Percentiles rank a stretch among this genome's conserved stretches.
phyloP scores from a whole-genome alignment of 2,113 vertebrate genomes.

The Hemibagrus wyckioides region DNA sequence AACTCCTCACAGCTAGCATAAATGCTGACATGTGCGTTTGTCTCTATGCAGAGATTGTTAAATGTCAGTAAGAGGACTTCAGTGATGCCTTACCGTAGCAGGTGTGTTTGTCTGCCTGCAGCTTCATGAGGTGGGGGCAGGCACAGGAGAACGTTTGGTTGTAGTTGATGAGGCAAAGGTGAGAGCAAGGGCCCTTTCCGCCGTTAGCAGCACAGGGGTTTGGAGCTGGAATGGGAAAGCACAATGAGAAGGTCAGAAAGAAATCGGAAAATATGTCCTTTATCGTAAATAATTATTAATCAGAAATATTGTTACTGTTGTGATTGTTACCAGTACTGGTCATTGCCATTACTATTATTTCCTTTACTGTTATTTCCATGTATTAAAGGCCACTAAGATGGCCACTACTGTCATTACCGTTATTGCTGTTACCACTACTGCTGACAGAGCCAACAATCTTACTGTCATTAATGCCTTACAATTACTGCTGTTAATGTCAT shows the following conservation, averaged over 20 bases:
- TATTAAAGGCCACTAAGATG: too few relatives aligned
- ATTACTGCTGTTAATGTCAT: not conserved
- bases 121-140: constrained; percentile 97
- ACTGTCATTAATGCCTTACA: too few relatives aligned
- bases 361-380: not conserved
- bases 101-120: constrained; percentile 84
- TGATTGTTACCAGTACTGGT: not conserved
- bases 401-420: not conserved
- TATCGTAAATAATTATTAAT: not conserved
- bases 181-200: constrained; percentile 88
- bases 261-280: not conserved
- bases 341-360: not conserved
- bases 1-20: not conserved
- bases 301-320: not conserved
- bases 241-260: not conserved
- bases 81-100: constrained; percentile 83
- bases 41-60: too few relatives aligned
- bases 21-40: not conserved
- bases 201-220: constrained; percentile 88
- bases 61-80: not conserved
- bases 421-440: not conserved
- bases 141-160: constrained; percentile 92
- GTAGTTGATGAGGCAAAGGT: constrained; percentile 96
- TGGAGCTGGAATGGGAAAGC: constrained; percentile 74
- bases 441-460: not conserved